Evolutionary conservation across 2,888 invertebrate genomes (phyloP), one percentile per base, ranked within the genome.

Genomic region (Drosophila ezoana): DNA sequence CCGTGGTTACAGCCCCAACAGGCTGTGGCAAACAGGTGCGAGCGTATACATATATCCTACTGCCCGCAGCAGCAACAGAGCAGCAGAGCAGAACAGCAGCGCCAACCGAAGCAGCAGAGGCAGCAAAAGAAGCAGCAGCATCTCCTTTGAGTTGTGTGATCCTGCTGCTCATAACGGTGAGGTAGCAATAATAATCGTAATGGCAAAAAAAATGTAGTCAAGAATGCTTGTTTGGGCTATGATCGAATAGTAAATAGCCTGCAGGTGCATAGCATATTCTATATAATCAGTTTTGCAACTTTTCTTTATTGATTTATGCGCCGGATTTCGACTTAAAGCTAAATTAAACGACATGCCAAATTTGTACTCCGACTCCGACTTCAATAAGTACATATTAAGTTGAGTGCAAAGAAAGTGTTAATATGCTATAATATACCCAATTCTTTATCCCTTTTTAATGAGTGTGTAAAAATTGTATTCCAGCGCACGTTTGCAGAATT

Each of bases 181-280:
- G 56, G 41, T 37, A 48, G 51, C 14, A 67, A 54, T 67, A 71
- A 81, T 60, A 68, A 81, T 71, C 68, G 62, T 81, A 69, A 81
- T 54, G n/a, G 37, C 13, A 54, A 37, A 11, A 32, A 58, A 64
- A 28, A 41, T n/a, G 14, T 10, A 35, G 9, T 10, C 18, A 28
- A 18, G 14, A 11, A 9, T 13, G 28, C 6, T 11, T 28, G 9
- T n/a, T 0, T n/a, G 10, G 8, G 11, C 4, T 11, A 16, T 14
- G 10, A 0, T 9, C 16, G 10, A 13, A 14, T 33, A 3, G 10
- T 9, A 11, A 9, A 37, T 28, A 33, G 20, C 20, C 40, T 56
- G 23, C 23, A 23, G 23, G 35, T 5, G 16, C 16, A 20, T 10
- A 18, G 14, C 23, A 23, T 3, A 9, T 32, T 11, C 16, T 16